Base-by-base conservation (phyloP, 2,888 invertebrate genomes). In the Meta bourneti region DNA sequence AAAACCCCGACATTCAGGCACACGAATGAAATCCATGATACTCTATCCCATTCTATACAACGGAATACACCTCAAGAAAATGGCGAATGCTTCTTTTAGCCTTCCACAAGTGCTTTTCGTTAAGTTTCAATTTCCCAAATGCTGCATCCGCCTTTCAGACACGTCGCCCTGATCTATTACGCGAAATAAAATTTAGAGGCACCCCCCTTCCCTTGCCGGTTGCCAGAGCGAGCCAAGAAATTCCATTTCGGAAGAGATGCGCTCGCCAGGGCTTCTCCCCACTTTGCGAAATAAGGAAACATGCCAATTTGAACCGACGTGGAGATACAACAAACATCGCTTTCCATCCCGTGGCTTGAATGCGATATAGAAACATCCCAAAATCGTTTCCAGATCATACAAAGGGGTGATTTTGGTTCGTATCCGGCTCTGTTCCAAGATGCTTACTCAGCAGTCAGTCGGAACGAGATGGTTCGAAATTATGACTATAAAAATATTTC, bases 61-160 rank as follows among this genome's bases (percentile, higher is more conserved):
- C 8, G 20, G 19, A 74, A 74, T 11, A 74, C 77, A 48, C 52
- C 52, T 20, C 48, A 20, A 82, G 74, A 74, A 83, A 74, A 49
- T 20, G 20, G 54, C 78, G 78, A n/a, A 16, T 20, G 20, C 20
- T 78, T 78, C 54, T 69, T 34, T 34, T 34, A 34, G 34, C 61
- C 19, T 19, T 48, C 8, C 51, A 52, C 52, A 34, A 78, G 70
- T 49, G n/a, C 78, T 77, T 85, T 85, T 85, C 85, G 61, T 54
- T 51, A 75, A 89, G 78, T 90, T 90, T 90, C 89, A 90, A 90
- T 90, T 84, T 84, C 79, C 72, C 89, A 90, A 90, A 90, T 90
- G 89, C 72, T 49, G 13, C 81, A 51, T 69, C 75, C 52, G 70
- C 69, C 77, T 61, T 20, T 52, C 54, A 78, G 78, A 90, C 89